Evolutionary conservation across 2,113 vertebrate species (phyloP).

Genomic region (Alligator sinensis): DNA sequence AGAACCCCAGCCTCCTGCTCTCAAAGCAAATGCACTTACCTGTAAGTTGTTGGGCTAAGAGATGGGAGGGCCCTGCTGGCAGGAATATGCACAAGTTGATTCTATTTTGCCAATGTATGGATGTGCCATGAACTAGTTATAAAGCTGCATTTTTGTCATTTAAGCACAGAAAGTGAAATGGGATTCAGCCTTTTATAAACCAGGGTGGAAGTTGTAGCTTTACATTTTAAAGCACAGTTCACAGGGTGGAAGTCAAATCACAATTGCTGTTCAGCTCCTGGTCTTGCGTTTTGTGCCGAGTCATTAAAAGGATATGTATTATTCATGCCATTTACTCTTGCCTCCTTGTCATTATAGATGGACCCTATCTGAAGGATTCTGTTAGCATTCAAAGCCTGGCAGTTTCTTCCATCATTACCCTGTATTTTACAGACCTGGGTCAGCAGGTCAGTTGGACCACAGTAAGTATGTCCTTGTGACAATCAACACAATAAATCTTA

Average conservation of each 20-base stretch:
- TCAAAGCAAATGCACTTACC: no score
- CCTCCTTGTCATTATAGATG: constrained; percentile 60
- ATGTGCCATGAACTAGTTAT: no score
- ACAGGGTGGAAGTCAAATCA: background rate
- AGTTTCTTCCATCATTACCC: constrained; percentile 78
- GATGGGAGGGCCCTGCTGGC: no score
- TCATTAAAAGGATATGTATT: accelerated
- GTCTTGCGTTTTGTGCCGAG: accelerated
- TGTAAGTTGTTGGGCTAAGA: no score
- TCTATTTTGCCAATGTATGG: no score
- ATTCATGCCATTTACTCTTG: background rate
- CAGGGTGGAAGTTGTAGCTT: background rate
- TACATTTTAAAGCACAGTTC: background rate
- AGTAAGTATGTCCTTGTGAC: constrained; percentile 71
- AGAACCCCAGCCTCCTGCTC: no score
- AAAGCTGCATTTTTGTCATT: no score
- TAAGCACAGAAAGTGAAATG: no score
- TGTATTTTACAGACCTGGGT: constrained; percentile 84
- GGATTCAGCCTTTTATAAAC: background rate
- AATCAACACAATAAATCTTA: background rate
- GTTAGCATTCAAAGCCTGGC: constrained; percentile 75
- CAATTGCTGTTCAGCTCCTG: background rate
- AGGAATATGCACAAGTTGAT: no score
- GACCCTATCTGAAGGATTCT: constrained; percentile 78
- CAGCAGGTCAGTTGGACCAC: constrained; percentile 84